Conservation (phyloP, 1,140 invertebrate genomes). For the Belonocnema kinseyi region DNA sequence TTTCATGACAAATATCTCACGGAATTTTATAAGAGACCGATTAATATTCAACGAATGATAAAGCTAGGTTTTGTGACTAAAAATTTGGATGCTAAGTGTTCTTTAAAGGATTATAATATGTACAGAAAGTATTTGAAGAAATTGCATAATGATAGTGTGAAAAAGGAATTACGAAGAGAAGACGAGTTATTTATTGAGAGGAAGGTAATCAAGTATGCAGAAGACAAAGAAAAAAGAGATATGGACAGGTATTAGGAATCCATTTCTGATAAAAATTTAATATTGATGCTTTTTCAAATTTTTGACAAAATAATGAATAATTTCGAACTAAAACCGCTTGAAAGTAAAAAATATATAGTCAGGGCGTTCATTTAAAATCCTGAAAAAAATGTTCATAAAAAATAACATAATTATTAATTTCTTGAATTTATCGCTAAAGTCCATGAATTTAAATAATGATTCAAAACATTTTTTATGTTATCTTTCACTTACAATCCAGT, state of each 20-base stretch:
- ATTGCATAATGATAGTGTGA: conserved; percentile 58
- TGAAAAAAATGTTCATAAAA: no score
- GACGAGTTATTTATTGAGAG: conserved; percentile 44
- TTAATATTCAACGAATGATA: conserved; percentile 54
- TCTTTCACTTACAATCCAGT: no score
- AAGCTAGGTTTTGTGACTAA: conserved; percentile 64
- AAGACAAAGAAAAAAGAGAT: conserved; percentile 56
- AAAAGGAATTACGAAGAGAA: conserved; percentile 47
- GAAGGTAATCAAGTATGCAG: conserved; percentile 46
- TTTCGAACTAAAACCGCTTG: no score
- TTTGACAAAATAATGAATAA: no score
- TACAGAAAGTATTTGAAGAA: conserved; percentile 68
- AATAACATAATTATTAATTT: no score
- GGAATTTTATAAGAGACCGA: conserved; percentile 57
- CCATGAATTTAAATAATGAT: no score
- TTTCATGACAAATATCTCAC: conserved; percentile 69
- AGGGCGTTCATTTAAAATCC: no score
- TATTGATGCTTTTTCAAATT: no score
- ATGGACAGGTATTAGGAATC: conserved; percentile 48
- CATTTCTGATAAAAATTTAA: no score
- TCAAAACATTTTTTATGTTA: no score
- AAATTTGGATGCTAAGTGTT: conserved; percentile 65
- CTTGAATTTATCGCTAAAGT: no score
- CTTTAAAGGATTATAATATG: conserved; percentile 65
- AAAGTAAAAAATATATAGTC: no score